Conservation (phyloP, 2,888 invertebrate species). For the Ephialtes manifestator region DNA sequence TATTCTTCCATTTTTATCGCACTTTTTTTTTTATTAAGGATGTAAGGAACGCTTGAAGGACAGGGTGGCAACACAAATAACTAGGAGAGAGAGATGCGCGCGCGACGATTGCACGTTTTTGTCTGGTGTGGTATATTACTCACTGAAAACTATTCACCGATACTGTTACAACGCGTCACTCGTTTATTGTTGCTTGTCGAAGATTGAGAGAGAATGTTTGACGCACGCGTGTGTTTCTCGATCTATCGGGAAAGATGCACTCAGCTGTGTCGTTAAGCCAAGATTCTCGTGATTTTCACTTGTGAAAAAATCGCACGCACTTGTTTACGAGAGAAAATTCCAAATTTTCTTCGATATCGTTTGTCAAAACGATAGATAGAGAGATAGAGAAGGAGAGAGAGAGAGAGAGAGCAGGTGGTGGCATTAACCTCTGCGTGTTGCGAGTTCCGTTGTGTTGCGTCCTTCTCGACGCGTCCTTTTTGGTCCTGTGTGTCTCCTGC, state of each 20-base stretch:
- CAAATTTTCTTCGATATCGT: neutral
- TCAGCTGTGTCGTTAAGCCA: neutral
- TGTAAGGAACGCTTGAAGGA: too few species aligned
- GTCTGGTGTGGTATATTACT: neutral
- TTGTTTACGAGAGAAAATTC: neutral
- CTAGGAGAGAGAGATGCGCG: too few species aligned
- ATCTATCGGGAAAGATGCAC: neutral
- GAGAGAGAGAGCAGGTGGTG: constrained; percentile 39
- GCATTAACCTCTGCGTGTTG: constrained; percentile 44
- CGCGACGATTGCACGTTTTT: neutral
- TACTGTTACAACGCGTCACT: too few species aligned
- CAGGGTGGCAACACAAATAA: too few species aligned
- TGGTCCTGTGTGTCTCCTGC: constrained; percentile 1
- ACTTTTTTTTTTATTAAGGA: too few species aligned
- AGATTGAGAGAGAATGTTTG: neutral
- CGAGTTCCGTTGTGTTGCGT: constrained; percentile 27
- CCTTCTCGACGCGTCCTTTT: constrained; percentile 26
- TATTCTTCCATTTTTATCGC: too few species aligned
- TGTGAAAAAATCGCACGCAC: neutral
- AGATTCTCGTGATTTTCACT: neutral
- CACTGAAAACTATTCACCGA: too few species aligned
- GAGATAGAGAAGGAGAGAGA: too few species aligned
- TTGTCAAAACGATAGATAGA: too few species aligned
- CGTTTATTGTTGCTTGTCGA: neutral
- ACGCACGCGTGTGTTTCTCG: constrained; percentile 4